Evolutionary conservation across 1,140 invertebrate genomes (phyloP).

Genomic region (Cydia fagiglandana): DNA sequence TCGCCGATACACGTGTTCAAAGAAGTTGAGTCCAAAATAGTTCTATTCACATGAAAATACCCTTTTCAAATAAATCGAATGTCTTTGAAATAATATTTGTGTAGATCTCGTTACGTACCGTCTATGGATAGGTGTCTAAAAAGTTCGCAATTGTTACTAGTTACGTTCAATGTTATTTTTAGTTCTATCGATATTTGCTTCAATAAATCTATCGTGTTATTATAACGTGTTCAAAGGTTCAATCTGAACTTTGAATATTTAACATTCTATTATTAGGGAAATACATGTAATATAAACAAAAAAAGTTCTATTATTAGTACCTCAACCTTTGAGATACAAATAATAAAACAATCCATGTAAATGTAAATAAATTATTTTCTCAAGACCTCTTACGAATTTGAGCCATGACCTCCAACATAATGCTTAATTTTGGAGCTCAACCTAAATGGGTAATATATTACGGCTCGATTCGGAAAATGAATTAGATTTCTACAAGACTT

Average conservation of each 20-base stretch:
- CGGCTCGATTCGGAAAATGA: too few relatives aligned
- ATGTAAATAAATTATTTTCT: too few relatives aligned
- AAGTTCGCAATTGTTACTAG: not conserved
- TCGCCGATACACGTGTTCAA: too few relatives aligned
- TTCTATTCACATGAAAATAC: not conserved
- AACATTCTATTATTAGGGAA: not conserved
- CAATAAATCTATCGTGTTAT: not conserved
- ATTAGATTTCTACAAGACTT: too few relatives aligned
- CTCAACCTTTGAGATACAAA: not conserved
- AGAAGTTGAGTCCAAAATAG: too few relatives aligned
- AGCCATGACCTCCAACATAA: too few relatives aligned
- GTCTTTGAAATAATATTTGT: conserved; percentile 8
- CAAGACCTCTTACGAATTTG: too few relatives aligned
- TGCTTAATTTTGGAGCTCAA: too few relatives aligned
- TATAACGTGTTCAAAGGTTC: not conserved
- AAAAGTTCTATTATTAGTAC: too few relatives aligned
- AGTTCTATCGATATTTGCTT: not conserved
- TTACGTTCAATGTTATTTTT: not conserved
- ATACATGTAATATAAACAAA: too few relatives aligned
- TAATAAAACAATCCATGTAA: not conserved
- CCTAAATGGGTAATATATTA: too few relatives aligned
- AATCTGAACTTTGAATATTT: not conserved
- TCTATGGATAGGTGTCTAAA: not conserved
- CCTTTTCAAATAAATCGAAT: not conserved
- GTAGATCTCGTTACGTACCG: not conserved